Evolutionary conservation across 2,797 vertebrate genomes (phyloP), one percentile per base, ranked within the genome.

Genomic region (Pantherophis alleghaniensis): DNA sequence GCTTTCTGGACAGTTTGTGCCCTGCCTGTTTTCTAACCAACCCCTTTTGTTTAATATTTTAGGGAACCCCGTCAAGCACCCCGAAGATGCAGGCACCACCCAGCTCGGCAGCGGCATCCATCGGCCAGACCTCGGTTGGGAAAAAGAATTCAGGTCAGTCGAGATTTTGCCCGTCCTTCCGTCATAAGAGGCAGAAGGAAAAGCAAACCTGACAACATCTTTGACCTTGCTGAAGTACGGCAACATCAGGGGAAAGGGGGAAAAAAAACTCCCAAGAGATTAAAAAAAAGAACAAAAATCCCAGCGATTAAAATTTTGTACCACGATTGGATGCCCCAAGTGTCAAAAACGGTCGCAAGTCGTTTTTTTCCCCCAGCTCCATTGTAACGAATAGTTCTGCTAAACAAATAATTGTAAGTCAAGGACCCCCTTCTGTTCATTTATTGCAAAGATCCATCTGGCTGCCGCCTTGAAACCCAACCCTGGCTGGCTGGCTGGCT

Each of bases 141-240:
- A 97, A 60, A 92, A 98, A 97, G 95, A 74, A 63, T 74, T 94
- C 96, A 87, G 98, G 98, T 98, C 86, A 95, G 96, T 63, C 28
- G 5, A 3, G 4, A 5, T 12, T 63, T 11, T 1, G 26, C 10
- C 60, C 0, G 9, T 59, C 57, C 57, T 59, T 59, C 22, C 2
- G 18, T 63, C 26, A 11, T 24, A 26, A 11, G 60, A 59, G 57
- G 1, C 59, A 61, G 60, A 18, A 61, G 26, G 61, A 12, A 14
- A n/a, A 66, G 61, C 4, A 0, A n/a, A 32, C 9, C 28, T 0
- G 13, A 6, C 63, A 14, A 28, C 63, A 13, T 6, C 28, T 66
- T 66, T n/a, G 28, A n/a, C 28, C 63, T 66, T n/a, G 63, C 28
- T 66, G 28, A 26, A 66, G 28, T n/a, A 6, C 26, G 5, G 13